Percentiles rank a stretch among this genome's conserved stretches.
These are phyloP conservation scores for Euwallacea fornicatus DNA, from an alignment of 1,140 invertebrate species.

Conservation along the genomic window DNA sequence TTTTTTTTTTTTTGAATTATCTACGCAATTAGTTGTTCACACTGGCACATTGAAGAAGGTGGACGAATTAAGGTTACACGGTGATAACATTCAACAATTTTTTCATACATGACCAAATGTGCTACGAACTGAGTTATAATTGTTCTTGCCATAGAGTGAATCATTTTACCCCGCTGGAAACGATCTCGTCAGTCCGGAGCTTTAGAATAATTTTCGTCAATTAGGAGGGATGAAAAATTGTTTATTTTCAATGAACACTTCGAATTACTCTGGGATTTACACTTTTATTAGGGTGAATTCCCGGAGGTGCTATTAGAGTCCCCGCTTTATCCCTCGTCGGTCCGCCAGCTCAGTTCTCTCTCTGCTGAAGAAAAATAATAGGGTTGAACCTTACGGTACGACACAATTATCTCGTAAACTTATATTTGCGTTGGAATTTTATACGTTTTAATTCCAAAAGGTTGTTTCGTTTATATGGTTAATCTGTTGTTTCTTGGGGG, in stretches of 20 bases:
- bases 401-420: conserved; percentile 33
- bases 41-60: background rate
- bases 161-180: conserved; percentile 13
- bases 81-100: background rate
- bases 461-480: conserved; percentile 20
- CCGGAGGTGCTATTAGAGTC: conserved; percentile 30
- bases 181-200: conserved; percentile 15
- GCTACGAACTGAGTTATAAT: background rate
- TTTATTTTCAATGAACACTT: conserved; percentile 36
- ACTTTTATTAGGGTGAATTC: conserved; percentile 36
- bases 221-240: conserved; percentile 34
- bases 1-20: too few species aligned
- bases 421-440: conserved; percentile 26
- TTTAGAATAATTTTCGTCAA: conserved; percentile 29
- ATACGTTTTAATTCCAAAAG: conserved; percentile 23
- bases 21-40: too few species aligned
- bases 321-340: conserved; percentile 61
- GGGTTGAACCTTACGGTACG: conserved; percentile 29
- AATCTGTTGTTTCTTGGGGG: background rate
- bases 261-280: conserved; percentile 30
- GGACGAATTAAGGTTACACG: background rate
- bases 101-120: background rate
- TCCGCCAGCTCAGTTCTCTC: conserved; percentile 16
- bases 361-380: conserved; percentile 30
- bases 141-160: conserved; percentile 8